phyloP scores from a whole-genome alignment of 1,140 invertebrate species.

The Carposina sasakii region DNA sequence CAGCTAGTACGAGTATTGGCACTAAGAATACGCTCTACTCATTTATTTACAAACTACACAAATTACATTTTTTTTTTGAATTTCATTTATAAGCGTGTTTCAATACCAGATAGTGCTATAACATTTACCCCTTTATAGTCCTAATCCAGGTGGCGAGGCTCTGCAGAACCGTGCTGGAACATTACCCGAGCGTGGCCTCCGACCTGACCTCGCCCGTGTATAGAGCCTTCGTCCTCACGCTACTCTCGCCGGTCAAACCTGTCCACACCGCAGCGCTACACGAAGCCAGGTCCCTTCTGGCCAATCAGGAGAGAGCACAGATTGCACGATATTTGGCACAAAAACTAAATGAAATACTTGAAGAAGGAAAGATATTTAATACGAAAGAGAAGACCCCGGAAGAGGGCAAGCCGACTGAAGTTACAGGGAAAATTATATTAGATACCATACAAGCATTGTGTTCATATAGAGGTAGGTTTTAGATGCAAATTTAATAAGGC shows the following conservation, averaged over 20 bases:
- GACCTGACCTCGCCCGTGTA: constrained; percentile 46
- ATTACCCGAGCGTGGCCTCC: constrained; percentile 49
- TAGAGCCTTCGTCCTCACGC: constrained; percentile 45
- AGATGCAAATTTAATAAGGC: too few species aligned
- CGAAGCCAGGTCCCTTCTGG: constrained; percentile 42
- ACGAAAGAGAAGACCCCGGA: constrained; percentile 48
- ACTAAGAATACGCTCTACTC: too few species aligned
- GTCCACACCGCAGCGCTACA: constrained; percentile 42
- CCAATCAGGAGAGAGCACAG: constrained; percentile 34
- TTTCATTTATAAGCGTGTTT: too few species aligned
- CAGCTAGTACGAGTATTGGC: too few species aligned
- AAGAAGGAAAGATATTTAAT: constrained; percentile 56
- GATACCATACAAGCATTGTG: constrained; percentile 72
- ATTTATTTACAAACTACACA: too few species aligned
- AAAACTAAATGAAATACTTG: constrained; percentile 57
- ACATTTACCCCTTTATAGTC: constrained; percentile 69
- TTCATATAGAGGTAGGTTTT: constrained; percentile 57
- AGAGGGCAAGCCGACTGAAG: constrained; percentile 45
- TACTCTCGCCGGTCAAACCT: constrained; percentile 44
- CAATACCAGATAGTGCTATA: constrained; percentile 45
- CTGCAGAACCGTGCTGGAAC: constrained; percentile 61
- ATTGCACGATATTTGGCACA: constrained; percentile 46
- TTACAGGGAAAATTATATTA: constrained; percentile 64
- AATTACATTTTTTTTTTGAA: too few species aligned
- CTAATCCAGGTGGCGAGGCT: constrained; percentile 64